A percentile compares a stretch with the other conserved stretches of the same genome.
Conservation (phyloP, 2,888 invertebrate genomes). For the Siphonodentalium dalli region DNA sequence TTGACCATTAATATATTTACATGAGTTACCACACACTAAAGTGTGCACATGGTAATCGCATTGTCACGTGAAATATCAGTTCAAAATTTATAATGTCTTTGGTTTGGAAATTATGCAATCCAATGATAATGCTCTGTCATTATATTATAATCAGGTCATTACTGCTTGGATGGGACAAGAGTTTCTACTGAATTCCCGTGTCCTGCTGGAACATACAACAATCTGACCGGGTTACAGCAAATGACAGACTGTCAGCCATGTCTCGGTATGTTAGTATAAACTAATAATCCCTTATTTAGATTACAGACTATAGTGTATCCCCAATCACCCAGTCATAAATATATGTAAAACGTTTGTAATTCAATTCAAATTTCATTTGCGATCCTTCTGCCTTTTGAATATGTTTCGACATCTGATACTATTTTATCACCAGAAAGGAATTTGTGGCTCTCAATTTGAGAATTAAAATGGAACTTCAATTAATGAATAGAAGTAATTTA, state of each 20-base stretch:
- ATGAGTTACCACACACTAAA: no score
- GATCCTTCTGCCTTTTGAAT: no score
- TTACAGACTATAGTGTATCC: no score
- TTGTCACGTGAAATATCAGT: no score
- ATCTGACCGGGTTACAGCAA: slow-evolving; percentile 46
- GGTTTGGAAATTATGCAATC: not conserved
- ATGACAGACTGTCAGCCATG: slow-evolving; percentile 49
- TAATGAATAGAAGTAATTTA: no score
- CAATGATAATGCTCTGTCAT: not conserved
- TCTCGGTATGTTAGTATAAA: slow-evolving; percentile 36
- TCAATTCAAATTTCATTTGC: not conserved
- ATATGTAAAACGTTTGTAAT: not conserved
- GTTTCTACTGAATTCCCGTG: slow-evolving; percentile 44
- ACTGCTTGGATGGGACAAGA: slow-evolving; percentile 50
- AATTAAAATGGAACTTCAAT: no score
- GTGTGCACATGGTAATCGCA: no score
- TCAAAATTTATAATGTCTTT: not conserved
- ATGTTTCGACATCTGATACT: not conserved
- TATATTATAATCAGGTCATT: slow-evolving; percentile 40
- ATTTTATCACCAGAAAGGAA: not conserved
- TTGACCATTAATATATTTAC: no score
- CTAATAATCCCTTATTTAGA: not conserved
- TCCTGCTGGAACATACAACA: slow-evolving; percentile 54
- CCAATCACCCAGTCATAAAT: not conserved
- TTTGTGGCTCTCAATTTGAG: not conserved